phyloP scores from a whole-genome alignment of 1,140 invertebrate genomes.

The Ephestia elutella region DNA sequence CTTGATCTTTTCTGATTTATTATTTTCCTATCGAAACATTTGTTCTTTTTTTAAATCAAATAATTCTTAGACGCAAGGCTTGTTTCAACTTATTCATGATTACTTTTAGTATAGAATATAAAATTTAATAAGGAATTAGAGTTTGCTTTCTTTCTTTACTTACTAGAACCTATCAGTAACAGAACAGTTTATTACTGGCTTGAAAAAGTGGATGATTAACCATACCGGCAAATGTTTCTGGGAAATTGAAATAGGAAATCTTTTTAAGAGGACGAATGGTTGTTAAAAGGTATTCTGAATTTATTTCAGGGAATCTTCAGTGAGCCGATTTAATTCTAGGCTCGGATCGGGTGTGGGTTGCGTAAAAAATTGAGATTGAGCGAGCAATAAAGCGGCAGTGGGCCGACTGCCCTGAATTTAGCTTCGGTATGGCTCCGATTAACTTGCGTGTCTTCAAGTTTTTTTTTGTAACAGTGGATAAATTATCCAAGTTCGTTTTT shows the following conservation, averaged over 20 bases:
- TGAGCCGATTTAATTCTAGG: slow-evolving; percentile 11
- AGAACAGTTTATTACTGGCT: no score
- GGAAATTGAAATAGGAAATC: neutral
- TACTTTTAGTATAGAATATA: no score
- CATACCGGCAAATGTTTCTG: no score
- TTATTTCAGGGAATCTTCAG: slow-evolving; percentile 8
- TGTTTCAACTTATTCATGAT: no score
- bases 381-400: slow-evolving; percentile 14
- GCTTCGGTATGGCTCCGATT: neutral
- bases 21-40: slow-evolving; percentile 8
- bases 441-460: no score
- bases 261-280: neutral
- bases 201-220: no score
- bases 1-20: slow-evolving; percentile 33
- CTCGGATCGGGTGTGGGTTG: slow-evolving; percentile 5
- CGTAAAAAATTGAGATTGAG: slow-evolving; percentile 24
- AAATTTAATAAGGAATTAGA: no score
- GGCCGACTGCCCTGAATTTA: neutral
- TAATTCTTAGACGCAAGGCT: no score
- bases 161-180: no score
- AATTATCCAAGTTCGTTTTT: no score
- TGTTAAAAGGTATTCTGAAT: neutral
- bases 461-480: no score
- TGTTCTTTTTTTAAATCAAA: neutral
- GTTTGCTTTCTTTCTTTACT: no score